These are phyloP conservation scores for Trichomalopsis sarcophagae DNA, from an alignment of 1,140 invertebrate genomes.

Conservation along the genomic window DNA sequence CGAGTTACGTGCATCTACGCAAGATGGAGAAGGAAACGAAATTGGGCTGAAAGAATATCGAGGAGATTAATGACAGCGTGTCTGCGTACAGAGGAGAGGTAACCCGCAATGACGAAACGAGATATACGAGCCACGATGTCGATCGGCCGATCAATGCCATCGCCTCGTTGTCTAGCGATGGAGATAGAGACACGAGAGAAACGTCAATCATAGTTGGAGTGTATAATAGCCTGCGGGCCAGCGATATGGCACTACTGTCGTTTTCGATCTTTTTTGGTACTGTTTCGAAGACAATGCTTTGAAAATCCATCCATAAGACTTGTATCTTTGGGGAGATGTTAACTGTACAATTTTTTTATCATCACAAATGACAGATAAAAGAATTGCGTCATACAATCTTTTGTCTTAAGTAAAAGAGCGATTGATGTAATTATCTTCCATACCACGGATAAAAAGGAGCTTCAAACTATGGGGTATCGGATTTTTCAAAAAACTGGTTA, in stretches of 20 bases:
- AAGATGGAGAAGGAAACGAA: not conserved
- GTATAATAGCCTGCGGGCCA: too few relatives aligned
- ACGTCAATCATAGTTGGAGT: not conserved
- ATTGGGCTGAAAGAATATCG: not conserved
- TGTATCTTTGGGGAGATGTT: not conserved
- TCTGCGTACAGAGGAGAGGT: not conserved
- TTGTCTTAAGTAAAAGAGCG: too few relatives aligned
- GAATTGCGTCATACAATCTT: too few relatives aligned
- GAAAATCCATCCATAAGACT: not conserved
- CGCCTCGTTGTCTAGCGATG: not conserved
- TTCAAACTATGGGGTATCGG: too few relatives aligned
- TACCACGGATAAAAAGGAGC: too few relatives aligned
- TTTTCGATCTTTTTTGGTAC: too few relatives aligned
- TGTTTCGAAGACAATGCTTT: not conserved
- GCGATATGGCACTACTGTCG: too few relatives aligned
- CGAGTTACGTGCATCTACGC: not conserved
- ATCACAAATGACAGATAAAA: too few relatives aligned
- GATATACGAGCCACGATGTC: not conserved
- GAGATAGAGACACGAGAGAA: not conserved
- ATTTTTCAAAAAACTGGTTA: too few relatives aligned
- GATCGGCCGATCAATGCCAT: not conserved
- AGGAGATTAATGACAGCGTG: not conserved
- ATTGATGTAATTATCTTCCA: too few relatives aligned
- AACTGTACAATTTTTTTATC: too few relatives aligned
- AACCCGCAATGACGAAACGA: slow-evolving; percentile 10